Percentiles rank a stretch among this genome's conserved stretches.
These are phyloP conservation scores for Vireo altiloquus DNA, from an alignment of 2,113 vertebrate species.

Conservation along the genomic window DNA sequence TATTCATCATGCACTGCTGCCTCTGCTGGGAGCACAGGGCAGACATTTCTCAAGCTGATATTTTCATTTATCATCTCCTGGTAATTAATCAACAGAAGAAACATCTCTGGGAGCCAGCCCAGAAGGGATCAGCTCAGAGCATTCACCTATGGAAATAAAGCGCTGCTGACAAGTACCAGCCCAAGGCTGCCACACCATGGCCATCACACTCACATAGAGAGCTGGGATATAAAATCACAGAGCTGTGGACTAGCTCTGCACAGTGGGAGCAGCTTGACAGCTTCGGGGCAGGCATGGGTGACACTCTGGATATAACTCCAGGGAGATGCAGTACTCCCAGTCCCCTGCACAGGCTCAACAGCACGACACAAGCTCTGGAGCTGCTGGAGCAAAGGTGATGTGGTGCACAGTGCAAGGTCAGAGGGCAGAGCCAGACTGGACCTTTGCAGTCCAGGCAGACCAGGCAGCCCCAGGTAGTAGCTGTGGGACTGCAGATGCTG, in stretches of 20 bases:
- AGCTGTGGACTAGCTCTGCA: not conserved
- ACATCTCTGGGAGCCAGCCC: not conserved
- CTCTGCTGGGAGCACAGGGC: constrained; percentile 22
- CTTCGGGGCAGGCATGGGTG: fast-evolving
- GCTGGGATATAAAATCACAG: not conserved
- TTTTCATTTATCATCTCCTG: constrained; percentile 32
- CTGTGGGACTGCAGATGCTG: fast-evolving
- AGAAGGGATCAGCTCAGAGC: not conserved
- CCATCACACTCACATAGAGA: fast-evolving
- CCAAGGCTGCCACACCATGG: not conserved
- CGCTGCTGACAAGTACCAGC: fast-evolving
- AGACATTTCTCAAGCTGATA: not conserved
- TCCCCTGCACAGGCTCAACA: not conserved
- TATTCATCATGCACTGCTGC: not conserved
- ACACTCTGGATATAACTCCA: not conserved
- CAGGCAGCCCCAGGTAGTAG: not conserved
- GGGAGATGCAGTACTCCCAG: not conserved
- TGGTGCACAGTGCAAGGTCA: not conserved
- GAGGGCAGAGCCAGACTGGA: not conserved
- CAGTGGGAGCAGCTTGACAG: not conserved
- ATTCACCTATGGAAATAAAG: not conserved
- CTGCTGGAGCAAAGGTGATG: not conserved
- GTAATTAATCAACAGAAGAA: constrained; percentile 14
- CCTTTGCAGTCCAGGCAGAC: not conserved
- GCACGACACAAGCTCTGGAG: not conserved